Percentiles rank a stretch among this genome's conserved stretches.
phyloP scores from a whole-genome alignment of 1,140 invertebrate genomes.

The Sipha flava region DNA sequence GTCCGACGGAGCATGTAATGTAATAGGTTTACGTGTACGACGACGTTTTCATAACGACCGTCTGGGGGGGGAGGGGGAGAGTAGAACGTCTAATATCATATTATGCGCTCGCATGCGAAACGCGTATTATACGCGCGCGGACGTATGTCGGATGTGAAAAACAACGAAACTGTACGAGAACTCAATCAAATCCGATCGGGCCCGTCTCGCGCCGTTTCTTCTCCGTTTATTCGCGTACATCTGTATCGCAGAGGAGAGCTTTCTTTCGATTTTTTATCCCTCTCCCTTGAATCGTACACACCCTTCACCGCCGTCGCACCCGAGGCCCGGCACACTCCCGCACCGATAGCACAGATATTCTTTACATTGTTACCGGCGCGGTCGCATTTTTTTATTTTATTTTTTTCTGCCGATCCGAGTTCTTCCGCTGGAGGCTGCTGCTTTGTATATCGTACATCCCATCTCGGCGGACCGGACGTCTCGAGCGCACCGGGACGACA shows the following conservation, averaged over 20 bases:
- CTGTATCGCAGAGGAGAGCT: no score
- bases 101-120: no score
- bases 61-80: no score
- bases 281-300: no score
- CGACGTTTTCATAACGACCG: not conserved
- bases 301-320: no score
- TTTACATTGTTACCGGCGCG: not conserved
- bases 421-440: not conserved
- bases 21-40: not conserved
- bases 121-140: no score
- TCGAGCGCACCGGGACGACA: not conserved
- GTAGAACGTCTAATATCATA: not conserved
- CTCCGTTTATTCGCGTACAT: no score
- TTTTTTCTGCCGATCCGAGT: not conserved
- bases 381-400: not conserved
- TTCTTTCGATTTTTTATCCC: no score
- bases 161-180: no score
- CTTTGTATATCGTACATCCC: not conserved
- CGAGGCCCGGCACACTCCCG: not conserved
- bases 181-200: no score
- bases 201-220: no score
- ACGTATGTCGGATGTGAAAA: no score
- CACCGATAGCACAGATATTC: not conserved
- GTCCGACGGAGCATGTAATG: not conserved
- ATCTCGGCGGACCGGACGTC: constrained; percentile 17